Evolutionary conservation across 2,797 vertebrate genomes (phyloP).

Genomic region (Spatula clypeata): DNA sequence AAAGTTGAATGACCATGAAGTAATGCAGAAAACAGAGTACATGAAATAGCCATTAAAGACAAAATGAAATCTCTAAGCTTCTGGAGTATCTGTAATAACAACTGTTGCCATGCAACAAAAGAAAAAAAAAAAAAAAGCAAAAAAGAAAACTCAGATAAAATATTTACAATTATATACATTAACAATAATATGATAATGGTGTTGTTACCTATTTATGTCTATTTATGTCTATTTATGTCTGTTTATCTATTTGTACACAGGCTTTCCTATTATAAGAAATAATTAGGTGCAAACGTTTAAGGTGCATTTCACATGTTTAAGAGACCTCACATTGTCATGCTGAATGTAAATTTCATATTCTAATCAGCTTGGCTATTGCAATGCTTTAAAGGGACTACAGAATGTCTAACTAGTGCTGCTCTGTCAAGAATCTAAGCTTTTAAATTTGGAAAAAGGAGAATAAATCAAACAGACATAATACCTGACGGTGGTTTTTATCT

Average conservation of each 20-base stretch:
- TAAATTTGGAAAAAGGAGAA: slow-evolving; percentile 18
- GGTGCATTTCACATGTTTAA: background rate
- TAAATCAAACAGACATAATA: slow-evolving; percentile 39
- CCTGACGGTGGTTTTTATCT: background rate
- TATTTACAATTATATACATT: background rate
- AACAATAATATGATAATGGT: background rate
- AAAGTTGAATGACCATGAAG: background rate
- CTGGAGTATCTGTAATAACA: background rate
- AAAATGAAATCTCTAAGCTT: background rate
- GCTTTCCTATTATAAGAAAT: background rate
- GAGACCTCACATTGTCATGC: fast-evolving
- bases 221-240: background rate
- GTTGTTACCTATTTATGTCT: background rate
- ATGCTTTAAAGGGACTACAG: background rate
- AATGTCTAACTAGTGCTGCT: background rate
- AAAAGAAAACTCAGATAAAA: background rate
- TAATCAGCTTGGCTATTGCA: fast-evolving
- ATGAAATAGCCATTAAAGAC: background rate
- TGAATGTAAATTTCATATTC: background rate
- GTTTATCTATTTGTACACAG: background rate
- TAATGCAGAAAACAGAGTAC: background rate
- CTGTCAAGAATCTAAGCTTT: slow-evolving; percentile 18
- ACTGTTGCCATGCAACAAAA: background rate
- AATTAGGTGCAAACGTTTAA: background rate
- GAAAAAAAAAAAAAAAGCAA: background rate